A percentile compares a stretch with the other conserved stretches of the same genome.
Evolutionary conservation across 1,140 invertebrate species (phyloP).

Genomic region (Hetaerina americana): DNA sequence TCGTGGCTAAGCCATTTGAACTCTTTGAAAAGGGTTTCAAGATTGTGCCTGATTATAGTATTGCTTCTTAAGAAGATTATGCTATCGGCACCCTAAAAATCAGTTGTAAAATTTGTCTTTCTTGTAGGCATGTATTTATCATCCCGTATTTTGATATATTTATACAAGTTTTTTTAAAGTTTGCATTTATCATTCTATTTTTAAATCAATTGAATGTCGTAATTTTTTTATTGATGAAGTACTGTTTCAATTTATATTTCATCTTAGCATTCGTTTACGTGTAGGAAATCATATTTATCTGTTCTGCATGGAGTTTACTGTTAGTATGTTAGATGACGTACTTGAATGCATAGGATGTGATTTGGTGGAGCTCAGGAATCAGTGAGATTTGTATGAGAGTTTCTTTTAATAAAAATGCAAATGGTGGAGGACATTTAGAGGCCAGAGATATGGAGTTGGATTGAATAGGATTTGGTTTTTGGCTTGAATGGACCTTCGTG

Average conservation of each 20-base stretch:
- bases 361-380: too few relatives aligned
- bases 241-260: background rate
- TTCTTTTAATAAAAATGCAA: too few relatives aligned
- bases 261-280: background rate
- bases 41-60: background rate
- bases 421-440: too few relatives aligned
- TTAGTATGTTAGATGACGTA: too few relatives aligned
- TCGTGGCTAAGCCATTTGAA: background rate
- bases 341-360: too few relatives aligned
- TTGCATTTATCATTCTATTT: background rate
- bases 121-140: background rate
- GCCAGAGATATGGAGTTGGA: too few relatives aligned
- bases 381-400: too few relatives aligned
- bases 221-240: background rate
- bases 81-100: background rate
- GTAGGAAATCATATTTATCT: too few relatives aligned
- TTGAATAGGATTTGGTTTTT: too few relatives aligned
- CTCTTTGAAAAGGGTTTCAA: background rate
- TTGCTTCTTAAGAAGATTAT: background rate
- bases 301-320: too few relatives aligned
- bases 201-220: background rate
- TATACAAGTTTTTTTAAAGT: background rate
- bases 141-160: background rate
- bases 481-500: too few relatives aligned
- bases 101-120: background rate